Conservation (phyloP, 2,888 invertebrate species). For the Stictocephala bisonia region DNA sequence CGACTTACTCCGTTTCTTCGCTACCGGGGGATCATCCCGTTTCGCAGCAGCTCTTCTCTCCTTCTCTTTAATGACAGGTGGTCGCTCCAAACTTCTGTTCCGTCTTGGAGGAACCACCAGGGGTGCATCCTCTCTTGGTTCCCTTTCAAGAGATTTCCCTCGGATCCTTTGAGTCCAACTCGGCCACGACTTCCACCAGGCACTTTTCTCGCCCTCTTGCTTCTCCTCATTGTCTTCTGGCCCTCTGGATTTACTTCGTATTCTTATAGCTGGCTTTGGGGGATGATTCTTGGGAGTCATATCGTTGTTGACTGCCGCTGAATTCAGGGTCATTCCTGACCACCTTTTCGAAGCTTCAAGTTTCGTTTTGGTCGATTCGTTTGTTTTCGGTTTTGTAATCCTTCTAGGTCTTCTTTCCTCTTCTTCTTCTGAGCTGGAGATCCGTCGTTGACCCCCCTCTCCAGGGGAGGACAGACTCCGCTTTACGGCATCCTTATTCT, state of each 20-base stretch:
- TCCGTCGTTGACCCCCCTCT: constrained; percentile 15
- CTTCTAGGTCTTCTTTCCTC: constrained; percentile 28
- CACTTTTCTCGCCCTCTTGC: constrained; percentile 34
- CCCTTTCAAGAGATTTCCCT: constrained; percentile 46
- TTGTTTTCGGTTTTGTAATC: background rate
- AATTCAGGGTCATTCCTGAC: constrained; percentile 25
- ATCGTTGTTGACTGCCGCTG: constrained; percentile 8
- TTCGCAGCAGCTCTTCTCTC: constrained; percentile 58
- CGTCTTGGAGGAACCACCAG: constrained; percentile 52
- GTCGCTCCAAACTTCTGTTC: constrained; percentile 55
- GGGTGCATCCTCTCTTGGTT: constrained; percentile 16
- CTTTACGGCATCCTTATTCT: constrained; percentile 62
- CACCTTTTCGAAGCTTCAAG: constrained; percentile 49
- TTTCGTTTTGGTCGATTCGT: constrained; percentile 27
- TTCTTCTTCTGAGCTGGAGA: constrained; percentile 49
- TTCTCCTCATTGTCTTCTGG: constrained; percentile 15
- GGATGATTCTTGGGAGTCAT: background rate
- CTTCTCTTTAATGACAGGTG: constrained; percentile 30
- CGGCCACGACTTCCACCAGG: constrained; percentile 49
- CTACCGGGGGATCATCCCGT: constrained; percentile 60
- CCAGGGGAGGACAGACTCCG: constrained; percentile 52
- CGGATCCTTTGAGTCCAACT: constrained; percentile 38
- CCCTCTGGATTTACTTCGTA: constrained; percentile 28
- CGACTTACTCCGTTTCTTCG: constrained; percentile 60
- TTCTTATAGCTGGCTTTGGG: constrained; percentile 42